Conservation (phyloP, 2,888 invertebrate genomes). For the Tolmerus cingulatus region DNA sequence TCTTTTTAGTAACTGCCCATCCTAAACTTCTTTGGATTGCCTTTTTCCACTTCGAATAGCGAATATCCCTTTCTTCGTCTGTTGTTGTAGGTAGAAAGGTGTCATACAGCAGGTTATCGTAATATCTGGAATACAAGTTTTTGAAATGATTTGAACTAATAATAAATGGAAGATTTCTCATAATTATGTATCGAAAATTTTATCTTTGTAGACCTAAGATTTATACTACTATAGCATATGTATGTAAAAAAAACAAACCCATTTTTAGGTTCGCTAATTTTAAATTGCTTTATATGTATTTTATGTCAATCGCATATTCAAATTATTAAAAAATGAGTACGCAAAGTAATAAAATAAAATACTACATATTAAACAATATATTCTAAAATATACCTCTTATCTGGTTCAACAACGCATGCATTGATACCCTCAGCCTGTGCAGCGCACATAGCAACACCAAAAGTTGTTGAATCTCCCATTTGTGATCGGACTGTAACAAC, state of each 20-base stretch:
- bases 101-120: constrained; percentile 68
- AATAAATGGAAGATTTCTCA: not conserved
- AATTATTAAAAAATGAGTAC: too few species aligned
- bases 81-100: constrained; percentile 84
- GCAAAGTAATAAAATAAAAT: too few species aligned
- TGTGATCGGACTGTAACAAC: constrained; percentile 74
- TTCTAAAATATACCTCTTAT: constrained; percentile 64
- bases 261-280: too few species aligned
- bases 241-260: too few species aligned
- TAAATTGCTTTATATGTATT: too few species aligned
- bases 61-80: constrained; percentile 78
- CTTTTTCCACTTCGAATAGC: constrained; percentile 94
- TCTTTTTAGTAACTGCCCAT: constrained; percentile 82
- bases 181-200: not conserved
- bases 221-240: too few species aligned
- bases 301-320: too few species aligned
- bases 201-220: not conserved
- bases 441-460: constrained; percentile 94
- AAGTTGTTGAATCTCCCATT: constrained; percentile 87
- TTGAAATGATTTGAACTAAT: not conserved
- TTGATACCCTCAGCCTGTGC: constrained; percentile 79
- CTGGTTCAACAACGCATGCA: constrained; percentile 73
- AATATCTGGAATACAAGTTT: constrained; percentile 50
- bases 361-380: not conserved
- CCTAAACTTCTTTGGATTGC: constrained; percentile 91